phyloP scores from a whole-genome alignment of 2,797 vertebrate species.

The Rhinella marina region DNA sequence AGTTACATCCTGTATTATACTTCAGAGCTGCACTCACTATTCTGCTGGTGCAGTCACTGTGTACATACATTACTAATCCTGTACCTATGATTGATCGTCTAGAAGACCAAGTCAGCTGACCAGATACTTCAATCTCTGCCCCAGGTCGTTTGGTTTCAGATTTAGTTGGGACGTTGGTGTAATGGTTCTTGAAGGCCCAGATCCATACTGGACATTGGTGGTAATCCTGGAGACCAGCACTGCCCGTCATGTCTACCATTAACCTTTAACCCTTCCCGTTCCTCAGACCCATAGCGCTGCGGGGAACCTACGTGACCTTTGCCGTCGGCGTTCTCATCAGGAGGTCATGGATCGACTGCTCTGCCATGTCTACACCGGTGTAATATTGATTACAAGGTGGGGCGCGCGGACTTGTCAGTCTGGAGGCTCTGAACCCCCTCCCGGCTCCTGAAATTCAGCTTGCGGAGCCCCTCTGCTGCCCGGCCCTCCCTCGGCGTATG shows the following conservation, averaged over 20 bases:
- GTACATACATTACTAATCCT: too few relatives aligned
- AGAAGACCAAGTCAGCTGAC: neutral
- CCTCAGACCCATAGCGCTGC: neutral
- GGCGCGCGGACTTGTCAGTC: neutral
- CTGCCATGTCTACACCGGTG: neutral
- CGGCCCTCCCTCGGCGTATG: conserved; percentile 21
- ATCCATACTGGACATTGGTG: neutral
- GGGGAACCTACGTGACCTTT: neutral
- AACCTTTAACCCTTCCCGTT: neutral
- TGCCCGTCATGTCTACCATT: neutral
- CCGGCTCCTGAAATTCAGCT: neutral
- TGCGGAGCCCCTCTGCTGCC: neutral
- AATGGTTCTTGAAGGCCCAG: neutral
- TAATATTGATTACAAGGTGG: conserved; percentile 12
- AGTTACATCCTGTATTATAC: too few relatives aligned
- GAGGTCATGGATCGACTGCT: neutral
- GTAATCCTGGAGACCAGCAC: too few relatives aligned
- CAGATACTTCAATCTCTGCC: neutral
- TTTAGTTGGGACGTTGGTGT: neutral
- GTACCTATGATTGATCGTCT: neutral
- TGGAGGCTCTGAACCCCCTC: neutral
- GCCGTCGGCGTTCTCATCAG: neutral
- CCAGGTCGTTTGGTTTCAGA: neutral
- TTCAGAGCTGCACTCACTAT: too few relatives aligned
- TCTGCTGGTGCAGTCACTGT: too few relatives aligned